Conservation (phyloP, 2,113 vertebrate species). For the Gymnarchus niloticus region DNA sequence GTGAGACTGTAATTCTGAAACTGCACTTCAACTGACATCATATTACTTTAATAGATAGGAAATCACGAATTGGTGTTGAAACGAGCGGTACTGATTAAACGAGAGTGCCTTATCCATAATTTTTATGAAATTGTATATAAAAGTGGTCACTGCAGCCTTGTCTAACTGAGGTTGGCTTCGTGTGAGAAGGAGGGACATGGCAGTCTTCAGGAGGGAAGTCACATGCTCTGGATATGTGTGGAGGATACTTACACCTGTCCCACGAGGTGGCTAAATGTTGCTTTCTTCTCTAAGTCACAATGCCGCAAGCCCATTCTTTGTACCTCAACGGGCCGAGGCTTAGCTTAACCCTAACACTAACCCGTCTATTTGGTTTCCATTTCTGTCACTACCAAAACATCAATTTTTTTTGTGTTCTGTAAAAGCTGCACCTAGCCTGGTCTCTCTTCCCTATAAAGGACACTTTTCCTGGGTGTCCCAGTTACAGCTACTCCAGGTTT, state of each 20-base stretch:
- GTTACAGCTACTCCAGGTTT: not conserved
- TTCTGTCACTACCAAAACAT: too few species aligned
- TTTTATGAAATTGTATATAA: not conserved
- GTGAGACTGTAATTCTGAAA: not conserved
- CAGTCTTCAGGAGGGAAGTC: not conserved
- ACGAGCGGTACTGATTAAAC: too few species aligned
- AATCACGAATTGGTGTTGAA: not conserved
- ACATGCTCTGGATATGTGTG: not conserved
- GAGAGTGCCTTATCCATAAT: not conserved
- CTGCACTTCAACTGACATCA: not conserved
- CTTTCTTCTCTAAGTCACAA: not conserved
- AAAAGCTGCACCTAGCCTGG: not conserved
- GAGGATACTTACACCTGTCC: not conserved
- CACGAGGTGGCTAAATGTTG: not conserved
- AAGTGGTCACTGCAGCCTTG: not conserved
- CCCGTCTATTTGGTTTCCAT: not conserved
- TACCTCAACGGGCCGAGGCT: not conserved
- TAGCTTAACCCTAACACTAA: not conserved
- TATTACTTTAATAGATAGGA: not conserved
- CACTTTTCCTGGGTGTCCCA: not conserved
- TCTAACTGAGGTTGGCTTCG: not conserved
- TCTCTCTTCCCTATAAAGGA: not conserved
- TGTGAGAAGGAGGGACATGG: not conserved
- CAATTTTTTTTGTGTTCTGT: not conserved
- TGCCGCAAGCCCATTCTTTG: not conserved